Evolutionary conservation across 2,888 invertebrate species (phyloP).

Genomic region (Mongoloraphidia duomilia): DNA sequence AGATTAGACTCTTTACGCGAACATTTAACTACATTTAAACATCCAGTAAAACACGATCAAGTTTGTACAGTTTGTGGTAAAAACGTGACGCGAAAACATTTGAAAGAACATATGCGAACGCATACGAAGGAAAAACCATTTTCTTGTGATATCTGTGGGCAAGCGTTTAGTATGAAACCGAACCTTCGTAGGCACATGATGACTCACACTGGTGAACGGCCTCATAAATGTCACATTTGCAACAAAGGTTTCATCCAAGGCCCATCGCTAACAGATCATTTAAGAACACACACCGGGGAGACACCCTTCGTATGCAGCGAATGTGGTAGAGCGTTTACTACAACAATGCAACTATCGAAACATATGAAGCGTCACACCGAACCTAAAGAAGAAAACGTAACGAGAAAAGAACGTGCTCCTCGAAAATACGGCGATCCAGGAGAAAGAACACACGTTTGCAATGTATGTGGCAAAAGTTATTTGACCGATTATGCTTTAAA

Average conservation of each 20-base stretch:
- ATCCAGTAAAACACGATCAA: background rate
- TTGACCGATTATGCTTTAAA: background rate
- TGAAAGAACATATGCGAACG: background rate
- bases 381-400: background rate
- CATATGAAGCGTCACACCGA: slow-evolving; percentile 2
- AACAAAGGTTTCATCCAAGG: slow-evolving; percentile 6
- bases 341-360: slow-evolving; percentile 1
- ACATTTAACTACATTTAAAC: background rate
- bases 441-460: background rate
- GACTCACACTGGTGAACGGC: slow-evolving; percentile 5
- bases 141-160: background rate
- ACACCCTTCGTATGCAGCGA: slow-evolving; percentile 7
- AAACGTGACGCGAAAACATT: slow-evolving; percentile 2
- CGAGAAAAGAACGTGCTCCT: background rate
- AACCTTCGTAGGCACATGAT: slow-evolving; percentile 4
- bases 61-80: slow-evolving; percentile 1
- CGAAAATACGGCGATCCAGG: background rate
- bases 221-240: slow-evolving; percentile 2
- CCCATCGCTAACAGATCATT: slow-evolving; percentile 4
- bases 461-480: background rate
- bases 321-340: slow-evolving; percentile 9
- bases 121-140: slow-evolving; percentile 3
- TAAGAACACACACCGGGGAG: background rate
- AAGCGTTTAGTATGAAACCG: slow-evolving; percentile 3
- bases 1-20: no score